phyloP scores from a whole-genome alignment of 2,888 invertebrate genomes.

The Galerucella pusilla region DNA sequence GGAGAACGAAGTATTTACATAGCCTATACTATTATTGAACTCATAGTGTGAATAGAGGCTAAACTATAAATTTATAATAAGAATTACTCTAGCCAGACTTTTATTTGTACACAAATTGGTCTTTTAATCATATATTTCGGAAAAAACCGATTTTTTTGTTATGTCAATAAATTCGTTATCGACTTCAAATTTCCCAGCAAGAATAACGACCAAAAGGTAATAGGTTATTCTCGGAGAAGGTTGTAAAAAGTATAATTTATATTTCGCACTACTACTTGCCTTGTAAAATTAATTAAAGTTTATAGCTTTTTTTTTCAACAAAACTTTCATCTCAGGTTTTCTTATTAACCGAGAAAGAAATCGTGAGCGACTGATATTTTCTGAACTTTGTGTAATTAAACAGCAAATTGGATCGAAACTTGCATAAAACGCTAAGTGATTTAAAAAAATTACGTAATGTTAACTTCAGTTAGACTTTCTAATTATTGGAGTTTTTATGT shows the following conservation, averaged over 20 bases:
- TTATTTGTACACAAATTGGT: background rate
- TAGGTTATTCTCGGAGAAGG: slow-evolving; percentile 26
- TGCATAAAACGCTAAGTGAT: slow-evolving; percentile 23
- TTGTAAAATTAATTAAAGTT: slow-evolving; percentile 43
- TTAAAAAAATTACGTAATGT: slow-evolving; percentile 12
- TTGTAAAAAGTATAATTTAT: slow-evolving; percentile 43
- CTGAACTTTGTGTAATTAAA: slow-evolving; percentile 36
- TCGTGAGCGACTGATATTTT: slow-evolving; percentile 25
- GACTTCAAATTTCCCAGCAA: slow-evolving; percentile 39
- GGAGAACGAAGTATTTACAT: too few species aligned
- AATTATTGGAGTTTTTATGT: background rate
- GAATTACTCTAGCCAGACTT: too few species aligned
- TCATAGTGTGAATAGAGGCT: too few species aligned
- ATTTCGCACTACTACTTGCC: slow-evolving; percentile 44
- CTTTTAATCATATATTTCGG: background rate
- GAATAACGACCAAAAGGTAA: slow-evolving; percentile 37
- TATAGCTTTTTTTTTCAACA: slow-evolving; percentile 33
- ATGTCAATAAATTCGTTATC: slow-evolving; percentile 31
- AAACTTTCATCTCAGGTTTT: slow-evolving; percentile 38
- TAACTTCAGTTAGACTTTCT: background rate
- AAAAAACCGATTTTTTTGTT: background rate
- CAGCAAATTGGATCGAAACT: slow-evolving; percentile 30
- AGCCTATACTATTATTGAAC: too few species aligned
- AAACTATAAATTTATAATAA: too few species aligned
- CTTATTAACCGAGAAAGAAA: slow-evolving; percentile 39